Percentiles rank a stretch among this genome's conserved stretches.
phyloP scores from a whole-genome alignment of 1,140 invertebrate genomes.

The Drosophila truncata region DNA sequence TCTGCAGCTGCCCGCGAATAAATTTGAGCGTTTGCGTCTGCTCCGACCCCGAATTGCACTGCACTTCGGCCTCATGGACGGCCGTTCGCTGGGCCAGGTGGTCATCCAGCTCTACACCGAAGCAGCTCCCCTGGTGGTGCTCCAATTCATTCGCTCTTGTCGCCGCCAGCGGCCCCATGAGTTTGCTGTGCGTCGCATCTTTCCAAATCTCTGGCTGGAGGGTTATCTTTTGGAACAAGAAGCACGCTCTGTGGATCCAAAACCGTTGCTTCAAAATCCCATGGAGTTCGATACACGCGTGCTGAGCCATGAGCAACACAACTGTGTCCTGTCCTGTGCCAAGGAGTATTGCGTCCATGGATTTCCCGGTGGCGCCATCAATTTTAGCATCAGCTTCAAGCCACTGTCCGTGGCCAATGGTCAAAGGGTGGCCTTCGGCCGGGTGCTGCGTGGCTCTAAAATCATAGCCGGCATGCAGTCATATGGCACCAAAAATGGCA shows the following conservation, averaged over 20 bases:
- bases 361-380: conserved; percentile 46
- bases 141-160: conserved; percentile 60
- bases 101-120: conserved; percentile 62
- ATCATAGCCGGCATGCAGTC: conserved; percentile 46
- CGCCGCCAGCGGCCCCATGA: conserved; percentile 17
- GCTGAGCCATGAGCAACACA: conserved; percentile 35
- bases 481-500: conserved; percentile 53
- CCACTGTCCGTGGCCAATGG: conserved; percentile 53
- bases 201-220: conserved; percentile 59
- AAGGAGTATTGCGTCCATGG: conserved; percentile 52
- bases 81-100: conserved; percentile 47
- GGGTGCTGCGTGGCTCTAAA: conserved; percentile 43
- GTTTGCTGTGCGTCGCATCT: conserved; percentile 47
- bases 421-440: conserved; percentile 61
- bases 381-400: conserved; percentile 64
- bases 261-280: neutral
- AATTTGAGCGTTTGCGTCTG: conserved; percentile 8
- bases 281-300: conserved; percentile 56
- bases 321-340: conserved; percentile 45
- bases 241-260: neutral
- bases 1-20: conserved; percentile 8
- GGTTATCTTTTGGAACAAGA: conserved; percentile 31
- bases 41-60: conserved; percentile 47
- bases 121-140: conserved; percentile 57
- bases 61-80: conserved; percentile 43